These are phyloP conservation scores for Pangasius larnaudii DNA, from an alignment of 2,797 vertebrate genomes.

Conservation along the genomic window DNA sequence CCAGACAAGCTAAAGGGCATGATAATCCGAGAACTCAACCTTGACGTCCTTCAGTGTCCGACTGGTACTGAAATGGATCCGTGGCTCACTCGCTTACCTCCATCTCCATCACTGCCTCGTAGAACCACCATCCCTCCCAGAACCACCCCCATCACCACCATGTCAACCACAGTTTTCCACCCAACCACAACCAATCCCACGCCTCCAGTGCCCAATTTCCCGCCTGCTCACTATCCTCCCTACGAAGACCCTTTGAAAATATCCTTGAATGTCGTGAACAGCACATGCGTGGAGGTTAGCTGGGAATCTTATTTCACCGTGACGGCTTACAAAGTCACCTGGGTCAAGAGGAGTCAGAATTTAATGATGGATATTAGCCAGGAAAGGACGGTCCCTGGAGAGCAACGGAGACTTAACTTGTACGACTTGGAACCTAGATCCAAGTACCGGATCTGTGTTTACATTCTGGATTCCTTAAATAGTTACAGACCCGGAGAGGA, in stretches of 20 bases:
- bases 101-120: conserved; percentile 68
- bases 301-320: conserved; percentile 92
- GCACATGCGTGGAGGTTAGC: conserved; percentile 88
- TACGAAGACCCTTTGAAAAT: conserved; percentile 87
- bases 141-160: conserved; percentile 52
- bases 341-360: conserved; percentile 95
- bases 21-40: conserved; percentile 92
- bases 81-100: conserved; percentile 80
- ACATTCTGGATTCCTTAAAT: conserved; percentile 91
- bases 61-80: conserved; percentile 72
- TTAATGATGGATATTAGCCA: conserved; percentile 88
- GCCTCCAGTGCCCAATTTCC: conserved; percentile 69
- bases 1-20: conserved; percentile 94
- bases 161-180: conserved; percentile 58
- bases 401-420: conserved; percentile 82
- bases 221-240: conserved; percentile 72
- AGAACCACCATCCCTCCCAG: conserved; percentile 63
- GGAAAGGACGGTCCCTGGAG: conserved; percentile 88
- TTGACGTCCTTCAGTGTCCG: conserved; percentile 92
- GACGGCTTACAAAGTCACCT: conserved; percentile 93
- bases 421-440: conserved; percentile 88
- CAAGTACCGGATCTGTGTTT: conserved; percentile 93
- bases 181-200: conserved; percentile 71
- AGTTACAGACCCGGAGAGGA: conserved; percentile 89
- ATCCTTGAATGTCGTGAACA: conserved; percentile 87